Percentiles rank a stretch among this genome's conserved stretches.
phyloP scores from a whole-genome alignment of 2,113 vertebrate species.

The Columbina picui region DNA sequence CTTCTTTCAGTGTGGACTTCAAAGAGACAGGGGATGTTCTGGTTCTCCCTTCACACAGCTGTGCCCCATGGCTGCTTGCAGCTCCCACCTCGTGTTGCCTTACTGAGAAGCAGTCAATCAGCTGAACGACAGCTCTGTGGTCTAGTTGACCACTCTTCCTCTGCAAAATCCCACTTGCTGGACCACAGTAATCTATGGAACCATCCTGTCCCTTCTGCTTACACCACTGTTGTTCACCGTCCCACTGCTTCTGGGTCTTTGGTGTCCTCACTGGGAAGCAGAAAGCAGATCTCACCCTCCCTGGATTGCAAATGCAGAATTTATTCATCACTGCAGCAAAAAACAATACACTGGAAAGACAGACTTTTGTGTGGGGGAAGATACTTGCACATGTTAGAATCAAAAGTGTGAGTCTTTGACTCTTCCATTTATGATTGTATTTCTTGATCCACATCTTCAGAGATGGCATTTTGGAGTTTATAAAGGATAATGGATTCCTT shows the following conservation, averaged over 20 bases:
- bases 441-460: not conserved
- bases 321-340: not conserved
- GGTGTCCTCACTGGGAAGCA: not conserved
- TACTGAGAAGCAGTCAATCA: not conserved
- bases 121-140: not conserved
- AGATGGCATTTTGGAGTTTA: not conserved
- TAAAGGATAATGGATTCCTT: not conserved
- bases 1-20: not conserved
- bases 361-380: not conserved
- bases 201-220: not conserved
- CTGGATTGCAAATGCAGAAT: not conserved
- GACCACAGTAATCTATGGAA: not conserved
- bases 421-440: not conserved
- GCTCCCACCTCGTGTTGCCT: not conserved
- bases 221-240: accelerated
- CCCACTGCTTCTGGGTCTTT: not conserved
- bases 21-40: not conserved
- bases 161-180: not conserved
- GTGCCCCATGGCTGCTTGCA: not conserved
- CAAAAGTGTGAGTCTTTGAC: not conserved
- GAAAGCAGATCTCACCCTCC: not conserved
- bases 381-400: not conserved
- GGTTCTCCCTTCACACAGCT: not conserved
- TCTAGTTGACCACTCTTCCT: not conserved
- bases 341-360: not conserved